phyloP scores from a whole-genome alignment of 2,888 invertebrate genomes.

The Ferdinandea cuprea region DNA sequence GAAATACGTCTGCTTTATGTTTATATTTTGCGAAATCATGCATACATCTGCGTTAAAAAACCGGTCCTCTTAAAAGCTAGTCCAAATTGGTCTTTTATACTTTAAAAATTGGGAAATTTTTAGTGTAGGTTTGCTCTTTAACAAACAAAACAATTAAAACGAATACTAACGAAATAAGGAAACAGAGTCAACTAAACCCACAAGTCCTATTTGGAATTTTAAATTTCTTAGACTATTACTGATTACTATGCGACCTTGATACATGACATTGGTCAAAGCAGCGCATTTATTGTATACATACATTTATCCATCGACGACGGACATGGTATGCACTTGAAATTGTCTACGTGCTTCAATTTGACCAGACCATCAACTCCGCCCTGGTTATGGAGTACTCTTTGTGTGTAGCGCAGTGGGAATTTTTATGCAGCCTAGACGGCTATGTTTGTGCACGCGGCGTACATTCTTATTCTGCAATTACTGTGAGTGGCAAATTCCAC shows the following conservation, averaged over 20 bases:
- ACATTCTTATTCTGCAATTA: constrained; percentile 6
- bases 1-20: constrained; percentile 13
- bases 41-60: constrained; percentile 7
- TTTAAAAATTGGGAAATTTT: too few relatives aligned
- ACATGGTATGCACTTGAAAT: constrained; percentile 38
- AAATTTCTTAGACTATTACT: not conserved
- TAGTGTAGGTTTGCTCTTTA: too few relatives aligned
- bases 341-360: constrained; percentile 15
- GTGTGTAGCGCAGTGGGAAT: not conserved
- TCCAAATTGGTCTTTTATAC: too few relatives aligned
- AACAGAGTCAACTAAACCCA: constrained; percentile 3
- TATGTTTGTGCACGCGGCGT: not conserved
- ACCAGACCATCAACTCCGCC: constrained; percentile 27
- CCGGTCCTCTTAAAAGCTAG: constrained; percentile 2
- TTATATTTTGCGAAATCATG: constrained; percentile 7
- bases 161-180: not conserved
- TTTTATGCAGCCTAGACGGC: not conserved
- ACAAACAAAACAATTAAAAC: not conserved
- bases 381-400: constrained; percentile 10
- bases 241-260: constrained; percentile 45
- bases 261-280: constrained; percentile 22
- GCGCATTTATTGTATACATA: not conserved
- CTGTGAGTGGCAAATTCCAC: not conserved
- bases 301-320: not conserved
- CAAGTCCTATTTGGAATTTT: constrained; percentile 3